Evolutionary conservation across 1,140 invertebrate species (phyloP).

Genomic region (Drosophila sucinea): DNA sequence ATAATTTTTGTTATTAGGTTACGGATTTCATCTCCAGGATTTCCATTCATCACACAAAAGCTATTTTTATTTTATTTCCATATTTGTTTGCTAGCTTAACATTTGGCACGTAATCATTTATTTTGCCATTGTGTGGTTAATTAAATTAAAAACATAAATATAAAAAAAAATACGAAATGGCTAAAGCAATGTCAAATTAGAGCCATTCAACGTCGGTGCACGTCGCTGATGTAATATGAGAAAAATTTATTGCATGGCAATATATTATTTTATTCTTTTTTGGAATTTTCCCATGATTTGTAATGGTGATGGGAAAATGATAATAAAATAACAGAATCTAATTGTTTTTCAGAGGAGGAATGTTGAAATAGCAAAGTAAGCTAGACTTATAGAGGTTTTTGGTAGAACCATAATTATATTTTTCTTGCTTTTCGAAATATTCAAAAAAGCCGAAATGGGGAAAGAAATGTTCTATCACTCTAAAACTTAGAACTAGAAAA

Average conservation of each 20-base stretch:
- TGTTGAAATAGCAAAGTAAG: too few species aligned
- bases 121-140: constrained; percentile 47
- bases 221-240: constrained; percentile 26
- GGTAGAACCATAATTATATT: too few species aligned
- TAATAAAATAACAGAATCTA: not conserved
- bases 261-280: constrained; percentile 1
- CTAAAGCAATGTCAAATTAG: constrained; percentile 28
- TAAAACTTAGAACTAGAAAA: too few species aligned
- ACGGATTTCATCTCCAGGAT: constrained; percentile 8
- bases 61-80: constrained; percentile 19
- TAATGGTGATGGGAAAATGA: not conserved
- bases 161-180: constrained; percentile 28
- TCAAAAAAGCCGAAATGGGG: too few species aligned
- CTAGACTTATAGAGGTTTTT: too few species aligned
- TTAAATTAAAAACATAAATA: constrained; percentile 48
- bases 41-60: constrained; percentile 23
- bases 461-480: too few species aligned
- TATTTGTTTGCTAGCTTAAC: not conserved
- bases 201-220: not conserved
- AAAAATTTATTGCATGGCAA: constrained; percentile 16
- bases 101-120: constrained; percentile 43
- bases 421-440: too few species aligned
- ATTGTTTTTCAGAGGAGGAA: too few species aligned
- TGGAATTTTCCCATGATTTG: not conserved
- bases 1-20: not conserved